Conservation (phyloP, 2,888 invertebrate genomes). For the Didymodactylos carnosus region DNA sequence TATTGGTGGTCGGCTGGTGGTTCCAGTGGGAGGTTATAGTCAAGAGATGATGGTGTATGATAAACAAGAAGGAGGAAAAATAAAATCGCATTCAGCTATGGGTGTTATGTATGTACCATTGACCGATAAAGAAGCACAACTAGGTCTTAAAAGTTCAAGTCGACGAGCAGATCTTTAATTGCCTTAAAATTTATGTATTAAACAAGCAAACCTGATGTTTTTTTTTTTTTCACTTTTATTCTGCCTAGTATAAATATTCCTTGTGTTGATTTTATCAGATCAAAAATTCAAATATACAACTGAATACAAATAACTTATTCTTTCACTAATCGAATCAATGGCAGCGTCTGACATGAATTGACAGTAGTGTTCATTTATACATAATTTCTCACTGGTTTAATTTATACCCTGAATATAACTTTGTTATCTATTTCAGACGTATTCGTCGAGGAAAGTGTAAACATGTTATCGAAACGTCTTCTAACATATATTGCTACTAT, state of each 20-base stretch:
- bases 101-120: constrained; percentile 89
- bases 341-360: neutral
- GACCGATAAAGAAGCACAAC: constrained; percentile 57
- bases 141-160: neutral
- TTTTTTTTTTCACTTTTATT: neutral
- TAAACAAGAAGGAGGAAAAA: constrained; percentile 54
- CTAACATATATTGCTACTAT: neutral
- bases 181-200: too few relatives aligned
- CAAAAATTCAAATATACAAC: too few relatives aligned
- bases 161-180: too few relatives aligned
- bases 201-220: neutral
- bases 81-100: constrained; percentile 59
- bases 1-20: constrained; percentile 65
- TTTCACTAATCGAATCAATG: too few relatives aligned
- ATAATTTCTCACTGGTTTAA: too few relatives aligned
- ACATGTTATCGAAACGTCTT: neutral
- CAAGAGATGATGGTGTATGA: constrained; percentile 37
- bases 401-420: too few relatives aligned
- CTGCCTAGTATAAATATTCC: neutral
- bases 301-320: too few relatives aligned
- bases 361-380: neutral
- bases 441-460: too few relatives aligned
- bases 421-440: too few relatives aligned
- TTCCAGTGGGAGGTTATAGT: constrained; percentile 53
- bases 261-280: too few relatives aligned